Evolutionary conservation across 2,113 vertebrate species (phyloP).

Genomic region (Scalopus aquaticus): DNA sequence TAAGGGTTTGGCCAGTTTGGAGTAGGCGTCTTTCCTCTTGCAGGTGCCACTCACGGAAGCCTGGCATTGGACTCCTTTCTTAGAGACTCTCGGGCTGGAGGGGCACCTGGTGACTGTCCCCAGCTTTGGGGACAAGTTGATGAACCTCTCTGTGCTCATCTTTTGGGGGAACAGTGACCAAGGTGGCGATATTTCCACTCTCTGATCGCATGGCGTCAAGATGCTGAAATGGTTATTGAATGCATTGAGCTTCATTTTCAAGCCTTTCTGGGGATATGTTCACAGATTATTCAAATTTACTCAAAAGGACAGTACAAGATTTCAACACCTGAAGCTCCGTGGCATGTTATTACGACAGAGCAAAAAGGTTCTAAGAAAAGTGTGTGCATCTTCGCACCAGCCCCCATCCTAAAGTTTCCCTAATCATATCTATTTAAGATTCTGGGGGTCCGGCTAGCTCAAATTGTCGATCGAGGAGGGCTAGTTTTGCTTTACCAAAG

Average conservation of each 20-base stretch:
- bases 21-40: background rate
- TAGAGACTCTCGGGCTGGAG: background rate
- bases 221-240: background rate
- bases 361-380: constrained; percentile 40
- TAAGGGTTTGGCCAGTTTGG: background rate
- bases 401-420: constrained; percentile 63
- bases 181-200: background rate
- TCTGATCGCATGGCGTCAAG: no score
- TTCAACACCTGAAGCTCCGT: background rate
- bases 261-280: background rate
- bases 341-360: background rate
- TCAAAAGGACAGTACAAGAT: background rate
- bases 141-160: rapidly evolving
- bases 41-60: no score
- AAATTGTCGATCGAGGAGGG: constrained; percentile 64
- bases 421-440: constrained; percentile 74
- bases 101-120: background rate
- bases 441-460: constrained; percentile 42
- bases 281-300: background rate
- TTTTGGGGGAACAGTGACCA: background rate
- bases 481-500: constrained; percentile 83
- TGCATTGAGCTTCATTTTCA: background rate
- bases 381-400: background rate
- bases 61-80: background rate
- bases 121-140: background rate